phyloP scores from a whole-genome alignment of 92 coral and sea anemone species.

The Parazoanthus atlanticus region DNA sequence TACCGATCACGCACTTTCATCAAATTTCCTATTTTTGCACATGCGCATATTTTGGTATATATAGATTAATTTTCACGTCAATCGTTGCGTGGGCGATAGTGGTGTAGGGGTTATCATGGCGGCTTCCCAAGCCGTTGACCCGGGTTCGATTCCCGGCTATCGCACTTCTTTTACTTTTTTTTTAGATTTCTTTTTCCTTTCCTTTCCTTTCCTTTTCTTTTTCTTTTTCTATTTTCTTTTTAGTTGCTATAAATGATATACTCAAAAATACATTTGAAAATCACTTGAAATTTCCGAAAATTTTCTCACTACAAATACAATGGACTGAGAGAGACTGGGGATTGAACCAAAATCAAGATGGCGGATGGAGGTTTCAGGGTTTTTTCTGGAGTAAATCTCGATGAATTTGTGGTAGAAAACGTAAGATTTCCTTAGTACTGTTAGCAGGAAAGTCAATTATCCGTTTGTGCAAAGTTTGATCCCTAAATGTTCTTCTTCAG shows the following conservation, averaged over 20 bases:
- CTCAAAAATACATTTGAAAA: background rate
- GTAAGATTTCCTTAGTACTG: slow-evolving; percentile 2
- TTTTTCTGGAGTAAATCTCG: slow-evolving; percentile 48
- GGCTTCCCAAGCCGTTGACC: slow-evolving; percentile 99
- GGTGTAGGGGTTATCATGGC: slow-evolving; percentile 99
- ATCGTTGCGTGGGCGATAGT: slow-evolving; percentile 73
- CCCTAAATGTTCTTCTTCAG: slow-evolving; percentile 41
- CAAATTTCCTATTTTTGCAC: too few species aligned
- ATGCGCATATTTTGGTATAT: background rate
- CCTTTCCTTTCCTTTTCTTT: background rate
- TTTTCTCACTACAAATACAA: too few species aligned
- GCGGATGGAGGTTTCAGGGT: slow-evolving; percentile 40
- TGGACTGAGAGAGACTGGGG: slow-evolving; percentile 50
- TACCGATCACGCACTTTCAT: too few species aligned
- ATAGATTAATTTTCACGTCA: fast-evolving
- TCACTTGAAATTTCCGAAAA: too few species aligned
- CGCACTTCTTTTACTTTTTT: slow-evolving; percentile 55
- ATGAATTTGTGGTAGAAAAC: slow-evolving; percentile 53
- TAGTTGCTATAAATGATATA: background rate
- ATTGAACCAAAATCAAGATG: slow-evolving; percentile 42
- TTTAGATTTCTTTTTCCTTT: background rate
- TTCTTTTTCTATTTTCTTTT: background rate
- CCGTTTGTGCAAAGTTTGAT: background rate
- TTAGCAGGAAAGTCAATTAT: too few species aligned
- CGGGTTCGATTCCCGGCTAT: slow-evolving; percentile 99